Percentiles rank a stretch among this genome's conserved stretches.
phyloP scores from a whole-genome alignment of 2,888 invertebrate genomes.

The Pycnomerus fuliginosus region DNA sequence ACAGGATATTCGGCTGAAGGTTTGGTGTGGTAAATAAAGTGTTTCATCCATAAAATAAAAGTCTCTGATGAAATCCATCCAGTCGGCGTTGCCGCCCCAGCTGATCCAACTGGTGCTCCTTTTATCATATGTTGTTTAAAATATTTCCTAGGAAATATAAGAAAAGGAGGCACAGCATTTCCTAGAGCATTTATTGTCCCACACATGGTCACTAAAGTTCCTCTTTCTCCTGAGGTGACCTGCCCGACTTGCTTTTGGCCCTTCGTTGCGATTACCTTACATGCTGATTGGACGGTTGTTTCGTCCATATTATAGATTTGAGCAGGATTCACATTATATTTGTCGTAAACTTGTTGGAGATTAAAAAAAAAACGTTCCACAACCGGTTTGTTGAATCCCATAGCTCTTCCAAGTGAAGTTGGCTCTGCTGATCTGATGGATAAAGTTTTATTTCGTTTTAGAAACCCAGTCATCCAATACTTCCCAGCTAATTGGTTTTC shows the following conservation, averaged over 20 bases:
- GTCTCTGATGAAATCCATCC: not conserved
- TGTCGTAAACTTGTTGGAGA: not conserved
- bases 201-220: not conserved
- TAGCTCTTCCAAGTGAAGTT: not conserved
- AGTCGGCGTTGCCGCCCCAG: not conserved
- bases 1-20: not conserved
- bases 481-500: not conserved
- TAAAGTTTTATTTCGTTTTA: not conserved
- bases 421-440: not conserved
- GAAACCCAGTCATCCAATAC: not conserved
- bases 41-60: not conserved
- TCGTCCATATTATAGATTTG: not conserved
- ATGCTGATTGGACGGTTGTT: not conserved
- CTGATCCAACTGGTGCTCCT: constrained; percentile 1
- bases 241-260: constrained; percentile 2
- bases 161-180: not conserved
- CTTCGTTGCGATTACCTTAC: not conserved
- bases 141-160: not conserved
- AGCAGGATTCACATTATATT: not conserved
- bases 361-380: not conserved
- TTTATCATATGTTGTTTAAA: not conserved
- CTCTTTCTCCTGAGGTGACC: not conserved
- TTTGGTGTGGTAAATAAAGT: not conserved
- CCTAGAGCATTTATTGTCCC: constrained; percentile 1
- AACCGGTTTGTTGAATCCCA: constrained; percentile 1